Conservation (phyloP, 1,140 invertebrate genomes). For the Holotrichia oblita region DNA sequence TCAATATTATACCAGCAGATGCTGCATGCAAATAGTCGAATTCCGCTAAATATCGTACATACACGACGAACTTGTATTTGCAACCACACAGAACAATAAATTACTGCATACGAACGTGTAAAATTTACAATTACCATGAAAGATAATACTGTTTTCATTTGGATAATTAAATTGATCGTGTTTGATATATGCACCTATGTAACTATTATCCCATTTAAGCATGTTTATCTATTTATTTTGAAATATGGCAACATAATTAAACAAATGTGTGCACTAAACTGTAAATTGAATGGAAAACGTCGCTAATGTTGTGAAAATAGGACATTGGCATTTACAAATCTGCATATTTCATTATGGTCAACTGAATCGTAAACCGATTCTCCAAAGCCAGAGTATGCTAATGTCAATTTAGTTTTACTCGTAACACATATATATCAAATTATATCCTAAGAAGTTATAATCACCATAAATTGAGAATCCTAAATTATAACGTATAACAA, state of each 20-base stretch:
- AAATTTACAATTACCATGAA: too few relatives aligned
- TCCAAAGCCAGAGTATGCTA: too few relatives aligned
- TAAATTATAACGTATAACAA: too few relatives aligned
- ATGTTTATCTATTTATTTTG: slow-evolving; percentile 17
- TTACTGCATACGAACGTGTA: background rate
- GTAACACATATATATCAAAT: too few relatives aligned
- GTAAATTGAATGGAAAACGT: background rate
- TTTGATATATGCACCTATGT: background rate
- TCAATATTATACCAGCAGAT: background rate
- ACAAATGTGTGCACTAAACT: background rate
- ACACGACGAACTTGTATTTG: background rate
- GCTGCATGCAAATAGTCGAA: background rate
- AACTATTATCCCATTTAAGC: background rate
- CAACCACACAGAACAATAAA: slow-evolving; percentile 3
- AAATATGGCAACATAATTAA: background rate
- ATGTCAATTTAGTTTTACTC: too few relatives aligned
- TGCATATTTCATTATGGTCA: background rate
- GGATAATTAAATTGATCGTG: slow-evolving; percentile 11
- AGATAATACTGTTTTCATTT: slow-evolving; percentile 18
- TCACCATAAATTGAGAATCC: too few relatives aligned
- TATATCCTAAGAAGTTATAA: too few relatives aligned
- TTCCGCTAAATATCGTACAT: background rate
- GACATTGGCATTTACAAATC: background rate
- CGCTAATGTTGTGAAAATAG: background rate
- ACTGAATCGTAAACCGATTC: background rate